Evolutionary conservation across 2,797 vertebrate genomes (phyloP).

Genomic region (Aeoliscus strigatus): DNA sequence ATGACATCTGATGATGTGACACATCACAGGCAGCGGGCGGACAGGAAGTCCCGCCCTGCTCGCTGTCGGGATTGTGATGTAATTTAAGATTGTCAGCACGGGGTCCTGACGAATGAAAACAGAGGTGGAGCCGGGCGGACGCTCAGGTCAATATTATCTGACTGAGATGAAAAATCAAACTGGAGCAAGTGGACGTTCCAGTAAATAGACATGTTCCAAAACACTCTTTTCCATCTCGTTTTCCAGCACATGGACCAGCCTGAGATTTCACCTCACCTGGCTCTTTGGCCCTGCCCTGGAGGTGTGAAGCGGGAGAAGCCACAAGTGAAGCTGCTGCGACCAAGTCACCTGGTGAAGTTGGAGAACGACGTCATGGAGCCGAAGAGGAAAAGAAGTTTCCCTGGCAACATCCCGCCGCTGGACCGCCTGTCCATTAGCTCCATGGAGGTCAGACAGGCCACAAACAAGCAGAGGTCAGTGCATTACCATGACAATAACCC

Average conservation of each 20-base stretch:
- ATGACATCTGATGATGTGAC: conserved; percentile 17
- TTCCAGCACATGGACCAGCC: conserved; percentile 57
- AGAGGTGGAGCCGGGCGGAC: conserved; percentile 4
- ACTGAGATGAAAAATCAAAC: conserved; percentile 15
- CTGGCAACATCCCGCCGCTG: conserved; percentile 79
- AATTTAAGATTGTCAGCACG: background rate
- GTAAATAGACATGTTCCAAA: no score
- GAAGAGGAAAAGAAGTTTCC: conserved; percentile 88
- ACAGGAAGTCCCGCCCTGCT: conserved; percentile 27
- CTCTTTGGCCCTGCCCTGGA: conserved; percentile 12
- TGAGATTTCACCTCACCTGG: conserved; percentile 11
- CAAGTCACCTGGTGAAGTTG: conserved; percentile 75
- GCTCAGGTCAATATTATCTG: conserved; percentile 22
- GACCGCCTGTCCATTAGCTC: conserved; percentile 84
- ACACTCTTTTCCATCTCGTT: background rate
- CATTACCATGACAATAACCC: no score
- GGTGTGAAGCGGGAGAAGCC: conserved; percentile 69
- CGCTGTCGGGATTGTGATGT: conserved; percentile 23
- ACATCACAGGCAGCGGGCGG: conserved; percentile 10
- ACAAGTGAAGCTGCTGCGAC: conserved; percentile 69
- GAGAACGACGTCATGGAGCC: conserved; percentile 87
- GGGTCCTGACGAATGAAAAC: conserved; percentile 28
- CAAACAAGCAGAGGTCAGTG: conserved; percentile 53
- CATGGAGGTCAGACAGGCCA: conserved; percentile 77
- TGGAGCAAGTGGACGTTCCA: no score